A percentile compares a stretch with the other conserved stretches of the same genome.
Conservation (phyloP, 2,113 vertebrate species). For the Serinus canaria region DNA sequence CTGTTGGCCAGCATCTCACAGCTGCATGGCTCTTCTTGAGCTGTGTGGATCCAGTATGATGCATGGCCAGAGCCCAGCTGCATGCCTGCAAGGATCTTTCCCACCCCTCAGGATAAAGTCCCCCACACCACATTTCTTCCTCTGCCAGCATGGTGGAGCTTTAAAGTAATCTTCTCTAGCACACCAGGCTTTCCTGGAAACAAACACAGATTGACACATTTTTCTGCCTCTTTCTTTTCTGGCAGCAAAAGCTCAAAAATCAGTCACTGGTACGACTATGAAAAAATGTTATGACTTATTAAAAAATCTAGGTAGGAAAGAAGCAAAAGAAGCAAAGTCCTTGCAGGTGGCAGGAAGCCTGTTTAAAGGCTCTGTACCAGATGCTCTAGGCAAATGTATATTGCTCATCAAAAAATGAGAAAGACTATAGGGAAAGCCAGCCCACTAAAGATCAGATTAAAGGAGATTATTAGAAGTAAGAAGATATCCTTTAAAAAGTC, state of each 20-base stretch:
- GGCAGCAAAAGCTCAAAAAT: background rate
- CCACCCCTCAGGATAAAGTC: background rate
- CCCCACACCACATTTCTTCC: background rate
- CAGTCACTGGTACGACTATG: background rate
- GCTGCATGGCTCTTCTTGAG: background rate
- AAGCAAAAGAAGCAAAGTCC: background rate
- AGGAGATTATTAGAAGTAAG: background rate
- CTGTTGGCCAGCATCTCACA: rapidly evolving
- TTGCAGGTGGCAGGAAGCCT: background rate
- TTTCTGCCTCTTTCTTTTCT: background rate
- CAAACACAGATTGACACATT: rapidly evolving
- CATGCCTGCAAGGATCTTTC: background rate
- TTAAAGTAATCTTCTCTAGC: background rate
- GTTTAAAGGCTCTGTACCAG: background rate
- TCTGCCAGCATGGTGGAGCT: background rate
- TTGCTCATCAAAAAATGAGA: background rate
- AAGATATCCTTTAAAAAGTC: background rate
- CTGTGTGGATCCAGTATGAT: background rate
- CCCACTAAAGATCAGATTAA: background rate
- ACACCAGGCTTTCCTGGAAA: background rate
- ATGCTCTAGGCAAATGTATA: background rate
- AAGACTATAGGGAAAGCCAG: background rate
- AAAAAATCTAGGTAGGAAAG: background rate
- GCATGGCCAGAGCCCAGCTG: background rate
- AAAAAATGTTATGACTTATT: background rate